Base-by-base conservation (phyloP, 2,113 vertebrate genomes). In the Albula glossodonta region DNA sequence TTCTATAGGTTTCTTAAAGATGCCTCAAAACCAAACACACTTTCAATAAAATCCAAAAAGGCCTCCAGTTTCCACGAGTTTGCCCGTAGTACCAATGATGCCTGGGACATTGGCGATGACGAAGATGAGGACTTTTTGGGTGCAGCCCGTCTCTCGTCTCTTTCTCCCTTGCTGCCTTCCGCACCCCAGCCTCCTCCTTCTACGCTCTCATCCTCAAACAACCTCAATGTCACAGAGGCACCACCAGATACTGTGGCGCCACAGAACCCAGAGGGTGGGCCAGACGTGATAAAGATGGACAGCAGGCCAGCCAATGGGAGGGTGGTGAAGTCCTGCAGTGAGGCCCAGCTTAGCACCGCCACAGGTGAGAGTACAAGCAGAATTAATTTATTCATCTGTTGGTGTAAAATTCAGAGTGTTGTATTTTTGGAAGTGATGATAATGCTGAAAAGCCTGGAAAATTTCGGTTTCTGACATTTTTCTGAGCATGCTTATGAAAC, bases 51-150 rank as follows among this genome's bases (percentile, higher is more conserved):
- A 90, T 96, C 91, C 85, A 98, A 98, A 91, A 99, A 98, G 92
- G 96, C 97, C 9, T 97, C 97, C 6, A 97, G 97, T 89, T 99
- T 99, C 86, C 97, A 97, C 0, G 98, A 99, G 91, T 99, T 99
- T 89, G 98, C 98, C 31, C 95, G 96, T 80, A 98, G 96, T 89
- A 99, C 98, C 90, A 98, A 97, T 48, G 98, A 99, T 13, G 98
- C 98, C 48, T 99, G 98, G 98, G 97, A 99, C 92, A 97, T 99
- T 0, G 96, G 97, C 0, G 98, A 98, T 31, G 97, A 97, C 0
- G 97, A 98, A 89, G 97, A 97, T 6, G 93, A 93, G 2, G 96
- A 97, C 49, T 92, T 95, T 74, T 88, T 92, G 1, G 80, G 85
- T 25, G 74, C 80, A 6, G 11, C 84, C 12, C 90, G 81, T 9